Percentiles rank a stretch among this genome's conserved stretches.
Evolutionary conservation across 2,797 vertebrate species (phyloP).

Genomic region (Dallia pectoralis): DNA sequence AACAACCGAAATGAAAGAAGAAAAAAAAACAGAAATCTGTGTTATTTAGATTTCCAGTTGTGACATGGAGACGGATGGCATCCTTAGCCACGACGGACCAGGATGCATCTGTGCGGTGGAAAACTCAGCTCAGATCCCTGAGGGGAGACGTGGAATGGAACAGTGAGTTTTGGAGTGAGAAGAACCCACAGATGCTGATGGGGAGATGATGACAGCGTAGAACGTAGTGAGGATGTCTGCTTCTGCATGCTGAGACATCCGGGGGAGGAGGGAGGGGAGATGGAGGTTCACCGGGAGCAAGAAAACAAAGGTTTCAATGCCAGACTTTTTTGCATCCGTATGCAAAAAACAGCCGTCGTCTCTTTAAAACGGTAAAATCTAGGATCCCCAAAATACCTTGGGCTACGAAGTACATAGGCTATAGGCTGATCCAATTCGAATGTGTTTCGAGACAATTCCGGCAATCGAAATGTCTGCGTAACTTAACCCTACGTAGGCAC

Average conservation of each 20-base stretch:
- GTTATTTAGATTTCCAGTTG: slow-evolving; percentile 85
- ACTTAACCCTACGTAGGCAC: neutral
- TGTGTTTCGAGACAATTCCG: slow-evolving; percentile 27
- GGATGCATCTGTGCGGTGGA: slow-evolving; percentile 45
- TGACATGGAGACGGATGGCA: slow-evolving; percentile 70
- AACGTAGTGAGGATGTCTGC: slow-evolving; percentile 67
- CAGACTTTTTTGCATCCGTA: slow-evolving; percentile 32
- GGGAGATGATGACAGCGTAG: slow-evolving; percentile 58
- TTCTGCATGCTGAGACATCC: slow-evolving; percentile 76
- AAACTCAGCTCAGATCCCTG: slow-evolving; percentile 60
- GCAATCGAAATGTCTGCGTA: neutral
- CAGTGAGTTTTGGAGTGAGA: slow-evolving; percentile 53
- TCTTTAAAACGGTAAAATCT: neutral
- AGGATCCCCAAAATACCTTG: neutral
- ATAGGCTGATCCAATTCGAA: slow-evolving; percentile 35
- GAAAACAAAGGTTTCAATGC: slow-evolving; percentile 78
- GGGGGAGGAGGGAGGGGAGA: neutral
- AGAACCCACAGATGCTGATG: slow-evolving; percentile 66
- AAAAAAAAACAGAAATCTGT: slow-evolving; percentile 82
- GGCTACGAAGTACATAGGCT: neutral
- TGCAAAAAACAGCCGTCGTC: slow-evolving; percentile 32
- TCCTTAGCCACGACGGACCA: slow-evolving; percentile 54
- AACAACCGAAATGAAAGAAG: slow-evolving; percentile 50
- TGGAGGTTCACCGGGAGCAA: slow-evolving; percentile 60
- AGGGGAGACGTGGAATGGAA: slow-evolving; percentile 64